A percentile compares a stretch with the other conserved stretches of the same genome.
Evolutionary conservation across 2,888 invertebrate genomes (phyloP).

Genomic region (Crocallis elinguaria): DNA sequence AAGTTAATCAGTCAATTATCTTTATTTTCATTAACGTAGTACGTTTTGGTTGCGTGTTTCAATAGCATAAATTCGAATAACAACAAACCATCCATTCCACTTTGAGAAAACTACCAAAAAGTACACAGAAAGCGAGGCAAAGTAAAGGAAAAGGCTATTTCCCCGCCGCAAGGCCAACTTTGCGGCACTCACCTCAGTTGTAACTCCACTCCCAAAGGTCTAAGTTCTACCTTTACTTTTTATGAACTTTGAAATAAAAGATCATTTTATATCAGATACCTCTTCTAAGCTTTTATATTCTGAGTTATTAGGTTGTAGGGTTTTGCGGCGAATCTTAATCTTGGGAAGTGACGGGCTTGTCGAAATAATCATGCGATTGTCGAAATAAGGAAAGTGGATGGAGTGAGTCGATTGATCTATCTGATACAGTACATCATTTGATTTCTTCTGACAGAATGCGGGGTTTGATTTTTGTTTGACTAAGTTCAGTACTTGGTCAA

Average conservation of each 20-base stretch:
- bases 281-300: slow-evolving; percentile 29
- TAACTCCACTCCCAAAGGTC: slow-evolving; percentile 30
- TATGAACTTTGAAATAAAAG: slow-evolving; percentile 42
- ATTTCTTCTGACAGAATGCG: not conserved
- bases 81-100: slow-evolving; percentile 3
- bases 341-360: not conserved
- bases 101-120: slow-evolving; percentile 18
- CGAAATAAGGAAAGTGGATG: slow-evolving; percentile 7
- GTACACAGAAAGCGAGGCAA: slow-evolving; percentile 3
- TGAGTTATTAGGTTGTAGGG: slow-evolving; percentile 6
- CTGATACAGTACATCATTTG: not conserved
- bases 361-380: slow-evolving; percentile 2
- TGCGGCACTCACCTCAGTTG: slow-evolving; percentile 16
- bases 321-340: slow-evolving; percentile 10
- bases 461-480: too few relatives aligned
- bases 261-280: slow-evolving; percentile 36
- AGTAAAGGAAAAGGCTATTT: slow-evolving; percentile 30
- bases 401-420: not conserved
- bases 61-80: too few relatives aligned
- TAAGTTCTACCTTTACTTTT: slow-evolving; percentile 39
- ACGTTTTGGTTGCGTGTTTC: too few relatives aligned
- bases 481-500: too few relatives aligned
- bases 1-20: too few relatives aligned
- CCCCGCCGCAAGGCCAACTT: slow-evolving; percentile 13
- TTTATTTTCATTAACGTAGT: too few relatives aligned